phyloP scores from a whole-genome alignment of 2,113 vertebrate genomes.

The Merops nubicus region DNA sequence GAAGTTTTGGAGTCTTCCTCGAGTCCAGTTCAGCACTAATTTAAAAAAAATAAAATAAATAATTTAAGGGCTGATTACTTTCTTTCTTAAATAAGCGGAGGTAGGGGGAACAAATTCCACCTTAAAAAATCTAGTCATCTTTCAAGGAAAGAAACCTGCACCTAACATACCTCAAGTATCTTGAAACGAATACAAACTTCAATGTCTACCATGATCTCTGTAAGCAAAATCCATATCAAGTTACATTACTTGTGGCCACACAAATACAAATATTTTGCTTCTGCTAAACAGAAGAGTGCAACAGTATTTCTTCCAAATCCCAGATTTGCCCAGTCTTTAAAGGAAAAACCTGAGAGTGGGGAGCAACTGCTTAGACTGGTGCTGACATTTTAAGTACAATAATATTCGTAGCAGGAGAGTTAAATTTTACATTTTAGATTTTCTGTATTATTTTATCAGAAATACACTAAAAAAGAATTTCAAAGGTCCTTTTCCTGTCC shows the following conservation, averaged over 20 bases:
- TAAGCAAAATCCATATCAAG: not conserved
- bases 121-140: not conserved
- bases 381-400: not conserved
- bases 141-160: not conserved
- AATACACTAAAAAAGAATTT: not conserved
- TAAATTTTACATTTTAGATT: not conserved
- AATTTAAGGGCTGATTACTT: not conserved
- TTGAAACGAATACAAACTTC: not conserved
- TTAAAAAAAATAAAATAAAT: not conserved
- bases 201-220: not conserved
- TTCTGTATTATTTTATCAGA: not conserved
- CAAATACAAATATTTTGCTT: not conserved
- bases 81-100: not conserved
- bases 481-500: not conserved
- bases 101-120: not conserved
- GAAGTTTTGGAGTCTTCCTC: too few relatives aligned
- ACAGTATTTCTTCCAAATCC: not conserved
- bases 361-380: not conserved
- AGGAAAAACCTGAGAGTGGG: not conserved
- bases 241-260: not conserved
- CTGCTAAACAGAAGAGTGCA: not conserved
- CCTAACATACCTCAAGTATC: not conserved
- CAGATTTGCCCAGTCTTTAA: not conserved
- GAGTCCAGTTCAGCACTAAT: not conserved
- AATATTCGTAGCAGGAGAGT: not conserved